Percentiles rank a stretch among this genome's conserved stretches.
Conservation (phyloP, 1,140 invertebrate species). For the Babylonia areolata region DNA sequence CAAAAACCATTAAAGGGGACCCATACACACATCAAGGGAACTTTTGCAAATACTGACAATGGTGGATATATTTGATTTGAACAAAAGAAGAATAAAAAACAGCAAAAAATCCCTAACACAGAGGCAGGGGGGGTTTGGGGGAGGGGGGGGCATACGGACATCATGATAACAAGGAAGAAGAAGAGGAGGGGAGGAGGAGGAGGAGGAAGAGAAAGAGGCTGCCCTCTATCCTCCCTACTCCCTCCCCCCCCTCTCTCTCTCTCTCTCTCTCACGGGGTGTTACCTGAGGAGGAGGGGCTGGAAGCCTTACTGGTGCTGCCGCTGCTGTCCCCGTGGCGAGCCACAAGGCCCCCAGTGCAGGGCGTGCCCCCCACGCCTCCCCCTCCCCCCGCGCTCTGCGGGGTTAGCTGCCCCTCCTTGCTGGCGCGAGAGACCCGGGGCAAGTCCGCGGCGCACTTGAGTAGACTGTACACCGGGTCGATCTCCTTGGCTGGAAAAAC, state of each 20-base stretch:
- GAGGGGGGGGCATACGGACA: too few species aligned
- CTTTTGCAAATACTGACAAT: too few species aligned
- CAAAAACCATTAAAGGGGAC: too few species aligned
- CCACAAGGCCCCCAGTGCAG: not conserved
- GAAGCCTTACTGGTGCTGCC: slow-evolving; percentile 57
- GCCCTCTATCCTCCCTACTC: not conserved
- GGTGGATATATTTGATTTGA: too few species aligned
- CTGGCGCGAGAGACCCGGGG: slow-evolving; percentile 55
- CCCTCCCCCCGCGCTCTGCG: not conserved
- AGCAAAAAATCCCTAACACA: not conserved
- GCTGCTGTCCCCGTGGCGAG: slow-evolving; percentile 4
- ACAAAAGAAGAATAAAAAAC: too few species aligned
- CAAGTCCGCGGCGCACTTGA: slow-evolving; percentile 74
- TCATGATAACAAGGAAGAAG: not conserved
- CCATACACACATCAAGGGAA: too few species aligned
- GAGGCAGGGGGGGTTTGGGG: too few species aligned
- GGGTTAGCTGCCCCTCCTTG: slow-evolving; percentile 38
- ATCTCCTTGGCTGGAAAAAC: slow-evolving; percentile 62
- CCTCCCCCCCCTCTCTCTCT: not conserved
- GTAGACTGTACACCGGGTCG: slow-evolving; percentile 74
- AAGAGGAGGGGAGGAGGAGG: not conserved
- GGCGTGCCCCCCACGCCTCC: not conserved
- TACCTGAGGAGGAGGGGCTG: slow-evolving; percentile 71
- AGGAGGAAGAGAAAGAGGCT: not conserved
- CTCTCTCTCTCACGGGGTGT: too few species aligned